Evolutionary conservation across 2,113 vertebrate species (phyloP).

Genomic region (Danionella cerebrum): DNA sequence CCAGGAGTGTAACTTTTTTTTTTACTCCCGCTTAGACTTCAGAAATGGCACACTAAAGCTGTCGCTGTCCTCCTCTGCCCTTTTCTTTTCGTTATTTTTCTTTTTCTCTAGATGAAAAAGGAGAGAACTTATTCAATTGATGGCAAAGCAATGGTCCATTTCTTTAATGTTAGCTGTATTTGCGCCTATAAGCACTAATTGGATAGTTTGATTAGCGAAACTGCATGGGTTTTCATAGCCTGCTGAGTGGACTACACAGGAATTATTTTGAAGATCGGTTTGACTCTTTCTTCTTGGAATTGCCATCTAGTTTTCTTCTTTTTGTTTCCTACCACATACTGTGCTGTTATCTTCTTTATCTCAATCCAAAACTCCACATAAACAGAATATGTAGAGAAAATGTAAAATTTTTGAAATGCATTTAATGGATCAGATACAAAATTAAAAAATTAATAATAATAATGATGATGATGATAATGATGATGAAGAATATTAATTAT

Average conservation of each 20-base stretch:
- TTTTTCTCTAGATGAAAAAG: constrained; percentile 2
- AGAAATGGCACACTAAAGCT: background rate
- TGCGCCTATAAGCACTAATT: constrained; percentile 35
- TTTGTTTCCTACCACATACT: background rate
- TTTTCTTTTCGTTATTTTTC: background rate
- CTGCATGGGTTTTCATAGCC: constrained; percentile 27
- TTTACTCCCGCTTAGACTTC: background rate
- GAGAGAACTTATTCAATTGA: background rate
- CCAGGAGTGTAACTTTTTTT: constrained; percentile 28
- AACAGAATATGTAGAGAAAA: too few species aligned
- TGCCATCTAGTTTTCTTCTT: background rate
- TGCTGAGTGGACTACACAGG: constrained; percentile 25
- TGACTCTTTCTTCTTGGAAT: background rate
- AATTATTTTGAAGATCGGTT: constrained; percentile 25
- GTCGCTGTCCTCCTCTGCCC: background rate
- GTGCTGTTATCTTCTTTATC: background rate
- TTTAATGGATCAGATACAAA: too few species aligned
- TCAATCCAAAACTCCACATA: too few species aligned
- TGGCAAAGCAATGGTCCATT: constrained; percentile 1
- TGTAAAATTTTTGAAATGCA: too few species aligned
- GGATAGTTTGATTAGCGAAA: constrained; percentile 42
- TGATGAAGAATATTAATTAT: too few species aligned
- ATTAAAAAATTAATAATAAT: too few species aligned
- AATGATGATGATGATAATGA: too few species aligned
- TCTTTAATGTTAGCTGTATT: constrained; percentile 30